Evolutionary conservation across 1,140 invertebrate species (phyloP).

Genomic region (Drosophila hydei): DNA sequence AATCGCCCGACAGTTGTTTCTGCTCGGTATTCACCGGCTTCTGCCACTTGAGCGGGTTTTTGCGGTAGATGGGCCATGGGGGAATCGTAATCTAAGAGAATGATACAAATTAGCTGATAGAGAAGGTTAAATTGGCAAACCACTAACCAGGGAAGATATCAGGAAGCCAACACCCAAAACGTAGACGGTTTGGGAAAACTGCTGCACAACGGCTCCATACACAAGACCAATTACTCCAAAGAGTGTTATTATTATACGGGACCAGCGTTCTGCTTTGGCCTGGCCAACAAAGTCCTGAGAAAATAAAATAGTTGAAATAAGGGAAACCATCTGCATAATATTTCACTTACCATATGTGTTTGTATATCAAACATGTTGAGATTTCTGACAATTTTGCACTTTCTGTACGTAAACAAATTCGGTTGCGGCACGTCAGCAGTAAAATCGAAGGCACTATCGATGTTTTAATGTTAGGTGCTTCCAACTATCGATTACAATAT

Average conservation of each 20-base stretch:
- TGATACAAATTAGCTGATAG: not conserved
- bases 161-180: slow-evolving; percentile 96
- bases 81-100: slow-evolving; percentile 90
- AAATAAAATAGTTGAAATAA: not conserved
- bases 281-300: slow-evolving; percentile 95
- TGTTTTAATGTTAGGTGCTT: not conserved
- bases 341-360: slow-evolving; percentile 86
- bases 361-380: slow-evolving; percentile 84
- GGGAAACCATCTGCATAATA: slow-evolving; percentile 9
- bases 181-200: slow-evolving; percentile 97
- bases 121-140: too few relatives aligned
- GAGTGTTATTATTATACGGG: slow-evolving; percentile 93
- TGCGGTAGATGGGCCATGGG: slow-evolving; percentile 96
- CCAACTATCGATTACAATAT: not conserved
- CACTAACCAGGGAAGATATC: slow-evolving; percentile 91
- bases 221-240: slow-evolving; percentile 95
- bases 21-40: slow-evolving; percentile 85
- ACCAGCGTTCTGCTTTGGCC: slow-evolving; percentile 93
- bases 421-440: slow-evolving; percentile 71
- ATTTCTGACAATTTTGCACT: slow-evolving; percentile 17
- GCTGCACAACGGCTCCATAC: slow-evolving; percentile 97
- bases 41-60: slow-evolving; percentile 96
- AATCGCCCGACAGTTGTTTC: slow-evolving; percentile 50
- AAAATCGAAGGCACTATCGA: slow-evolving; percentile 8
- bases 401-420: slow-evolving; percentile 69